Evolutionary conservation across 2,888 invertebrate species (phyloP), one percentile per base, ranked within the genome.

Genomic region (Sturmia bella): DNA sequence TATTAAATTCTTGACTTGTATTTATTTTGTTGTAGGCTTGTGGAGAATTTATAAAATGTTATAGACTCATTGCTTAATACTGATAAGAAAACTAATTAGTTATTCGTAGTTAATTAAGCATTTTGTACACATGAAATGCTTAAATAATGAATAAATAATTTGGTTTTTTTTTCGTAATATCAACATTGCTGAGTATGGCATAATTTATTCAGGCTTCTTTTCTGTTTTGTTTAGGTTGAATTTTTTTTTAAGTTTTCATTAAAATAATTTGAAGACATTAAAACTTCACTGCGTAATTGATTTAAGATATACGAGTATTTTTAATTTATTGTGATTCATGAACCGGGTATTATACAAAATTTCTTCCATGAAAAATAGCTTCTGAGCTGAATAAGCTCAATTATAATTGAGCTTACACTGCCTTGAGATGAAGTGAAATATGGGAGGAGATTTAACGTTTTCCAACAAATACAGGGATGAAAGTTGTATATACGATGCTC

Each of bases 41-140:
- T 39, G 41, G 27, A 12, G 41, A 70, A 43, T 52, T 17, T 15
- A 32, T 27, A 57, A 48, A 68, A 70, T 59, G 1, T 5, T 57
- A 68, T 69, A 48, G 43, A 69, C 70, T 73, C 52, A 75, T 43
- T 66, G 70, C 59, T 70, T 74, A 66, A 54, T 45, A 64, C 41
- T 78, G 82, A 78, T 82, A 82, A 82, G 82, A 19, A 78, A 82
- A 82, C 78, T 78, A 82, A 82, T 82, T 82, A 82, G 66, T 82
- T 82, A 82, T 82, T 78, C 78, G 64, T 56, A 78, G 82, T 82
- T 82, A 82, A 82, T 78, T 82, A 82, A 78, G 74, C 74, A 82
- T 78, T 82, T 82, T 70, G 66, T 75, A 59, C 66, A 82, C 70
- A 61, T 75, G 48, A 82, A 82, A 70, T 75, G 74, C 70, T 70